phyloP scores from a whole-genome alignment of 2,113 vertebrate species.

The Nesoenas mayeri region DNA sequence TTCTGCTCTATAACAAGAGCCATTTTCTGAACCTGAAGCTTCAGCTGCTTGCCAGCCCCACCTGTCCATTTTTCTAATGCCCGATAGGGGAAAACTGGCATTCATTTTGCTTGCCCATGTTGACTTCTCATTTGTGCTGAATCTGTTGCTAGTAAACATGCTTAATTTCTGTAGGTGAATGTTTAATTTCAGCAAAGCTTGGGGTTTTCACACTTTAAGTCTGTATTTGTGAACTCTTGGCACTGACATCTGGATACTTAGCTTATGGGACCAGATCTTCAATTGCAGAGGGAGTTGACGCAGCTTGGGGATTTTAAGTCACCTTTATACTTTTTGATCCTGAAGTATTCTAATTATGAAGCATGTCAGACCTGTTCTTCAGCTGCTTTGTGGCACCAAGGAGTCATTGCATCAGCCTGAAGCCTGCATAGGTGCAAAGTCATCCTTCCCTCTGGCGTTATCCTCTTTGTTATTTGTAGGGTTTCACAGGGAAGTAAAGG shows the following conservation, averaged over 20 bases:
- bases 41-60: not conserved
- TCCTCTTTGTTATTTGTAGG: not conserved
- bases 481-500: not conserved
- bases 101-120: not conserved
- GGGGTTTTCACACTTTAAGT: not conserved
- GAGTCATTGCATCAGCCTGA: constrained; percentile 36
- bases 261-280: not conserved
- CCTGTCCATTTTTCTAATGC: not conserved
- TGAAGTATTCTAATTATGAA: constrained; percentile 35
- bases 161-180: not conserved
- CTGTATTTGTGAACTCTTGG: not conserved
- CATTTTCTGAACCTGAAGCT: not conserved
- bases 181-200: not conserved
- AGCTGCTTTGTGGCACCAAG: not conserved
- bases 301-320: constrained; percentile 22
- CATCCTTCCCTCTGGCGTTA: not conserved
- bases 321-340: constrained; percentile 29
- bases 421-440: not conserved
- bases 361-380: constrained; percentile 38
- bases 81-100: not conserved
- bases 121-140: not conserved
- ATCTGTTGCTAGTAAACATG: not conserved
- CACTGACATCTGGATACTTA: not conserved
- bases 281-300: not conserved
- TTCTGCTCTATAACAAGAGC: not conserved